These are phyloP conservation scores for Eristalis tenax DNA, from an alignment of 2,888 invertebrate genomes.

Conservation along the genomic window DNA sequence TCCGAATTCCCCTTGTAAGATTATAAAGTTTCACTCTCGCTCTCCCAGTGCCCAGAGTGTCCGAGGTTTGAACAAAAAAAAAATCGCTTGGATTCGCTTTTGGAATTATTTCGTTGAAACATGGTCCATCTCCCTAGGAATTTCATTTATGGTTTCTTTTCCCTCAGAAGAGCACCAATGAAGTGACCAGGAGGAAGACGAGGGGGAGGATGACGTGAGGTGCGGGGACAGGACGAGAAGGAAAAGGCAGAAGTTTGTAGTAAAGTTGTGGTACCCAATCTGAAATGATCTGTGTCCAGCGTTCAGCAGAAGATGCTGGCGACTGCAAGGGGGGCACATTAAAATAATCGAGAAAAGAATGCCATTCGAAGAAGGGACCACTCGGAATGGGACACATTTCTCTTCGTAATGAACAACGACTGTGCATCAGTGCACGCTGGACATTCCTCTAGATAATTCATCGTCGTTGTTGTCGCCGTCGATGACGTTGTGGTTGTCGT, in stretches of 20 bases:
- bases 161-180: constrained; percentile 6
- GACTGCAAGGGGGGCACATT: constrained; percentile 3
- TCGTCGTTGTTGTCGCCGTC: constrained; percentile 31
- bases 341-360: constrained; percentile 63
- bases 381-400: constrained; percentile 13
- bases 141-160: constrained; percentile 21
- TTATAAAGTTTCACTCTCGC: constrained; percentile 31
- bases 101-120: constrained; percentile 9
- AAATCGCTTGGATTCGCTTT: not conserved
- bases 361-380: constrained; percentile 4
- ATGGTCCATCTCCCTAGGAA: constrained; percentile 13
- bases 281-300: not conserved
- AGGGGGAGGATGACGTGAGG: not conserved
- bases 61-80: not conserved
- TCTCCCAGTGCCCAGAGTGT: too few relatives aligned
- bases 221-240: too few relatives aligned
- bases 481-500: constrained; percentile 29
- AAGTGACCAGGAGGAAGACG: too few relatives aligned
- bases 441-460: constrained; percentile 4
- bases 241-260: not conserved
- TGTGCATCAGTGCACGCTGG: constrained; percentile 27
- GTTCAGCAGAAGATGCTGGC: not conserved
- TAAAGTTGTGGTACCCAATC: constrained; percentile 22
- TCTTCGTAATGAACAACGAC: constrained; percentile 33
- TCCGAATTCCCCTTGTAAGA: constrained; percentile 12